A percentile compares a stretch with the other conserved stretches of the same genome.
These are phyloP conservation scores for Taeniopygia guttata DNA, from an alignment of 2,797 vertebrate genomes.

Conservation along the genomic window DNA sequence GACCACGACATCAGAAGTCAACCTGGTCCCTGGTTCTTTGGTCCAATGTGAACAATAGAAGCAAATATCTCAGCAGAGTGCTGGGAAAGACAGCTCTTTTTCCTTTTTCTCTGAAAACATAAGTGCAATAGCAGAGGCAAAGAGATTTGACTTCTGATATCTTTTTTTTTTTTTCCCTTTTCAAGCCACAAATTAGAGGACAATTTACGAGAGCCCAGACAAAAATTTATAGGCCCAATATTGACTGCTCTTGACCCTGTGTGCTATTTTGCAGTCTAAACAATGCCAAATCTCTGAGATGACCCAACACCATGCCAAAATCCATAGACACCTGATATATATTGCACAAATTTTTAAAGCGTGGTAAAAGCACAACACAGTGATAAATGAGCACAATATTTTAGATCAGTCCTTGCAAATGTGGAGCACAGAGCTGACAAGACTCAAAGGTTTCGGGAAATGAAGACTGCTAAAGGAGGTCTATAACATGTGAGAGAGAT, in stretches of 20 bases:
- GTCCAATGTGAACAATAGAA: background rate
- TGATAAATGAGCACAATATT: conserved; percentile 59
- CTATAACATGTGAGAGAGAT: background rate
- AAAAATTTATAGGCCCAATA: conserved; percentile 73
- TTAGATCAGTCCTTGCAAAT: conserved; percentile 49
- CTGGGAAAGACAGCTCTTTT: background rate
- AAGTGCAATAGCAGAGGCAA: background rate
- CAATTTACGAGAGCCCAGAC: conserved; percentile 71
- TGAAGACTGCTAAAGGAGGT: background rate
- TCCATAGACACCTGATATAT: conserved; percentile 67
- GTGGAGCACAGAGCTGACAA: background rate
- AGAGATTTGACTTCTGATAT: conserved; percentile 55
- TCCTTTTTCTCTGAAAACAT: background rate
- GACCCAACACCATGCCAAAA: conserved; percentile 64
- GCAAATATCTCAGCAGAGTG: background rate
- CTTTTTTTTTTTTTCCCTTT: conserved; percentile 13
- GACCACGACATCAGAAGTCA: conserved; percentile 23
- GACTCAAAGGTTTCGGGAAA: conserved; percentile 16
- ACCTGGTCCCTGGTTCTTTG: background rate
- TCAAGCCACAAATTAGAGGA: conserved; percentile 69
- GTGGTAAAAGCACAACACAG: conserved; percentile 37
- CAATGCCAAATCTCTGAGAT: conserved; percentile 70
- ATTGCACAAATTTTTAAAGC: conserved; percentile 71
- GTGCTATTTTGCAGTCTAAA: conserved; percentile 72
- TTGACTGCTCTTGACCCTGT: conserved; percentile 70